phyloP scores from a whole-genome alignment of 2,797 vertebrate genomes.

The Strix occidentalis region DNA sequence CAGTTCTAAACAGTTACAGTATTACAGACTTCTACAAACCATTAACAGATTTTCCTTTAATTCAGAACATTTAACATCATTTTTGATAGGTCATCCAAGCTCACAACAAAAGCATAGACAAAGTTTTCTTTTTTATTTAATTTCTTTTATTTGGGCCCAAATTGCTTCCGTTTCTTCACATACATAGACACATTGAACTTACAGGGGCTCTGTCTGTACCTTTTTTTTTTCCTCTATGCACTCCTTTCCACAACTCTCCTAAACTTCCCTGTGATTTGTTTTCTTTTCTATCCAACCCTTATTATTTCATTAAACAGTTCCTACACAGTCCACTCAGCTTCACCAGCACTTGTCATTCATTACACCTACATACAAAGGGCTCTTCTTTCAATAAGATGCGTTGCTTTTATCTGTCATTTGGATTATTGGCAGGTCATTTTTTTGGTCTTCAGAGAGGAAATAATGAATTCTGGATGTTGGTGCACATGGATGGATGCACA shows the following conservation, averaged over 20 bases:
- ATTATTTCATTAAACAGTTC: not conserved
- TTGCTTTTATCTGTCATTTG: not conserved
- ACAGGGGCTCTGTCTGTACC: not conserved
- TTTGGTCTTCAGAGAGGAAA: not conserved
- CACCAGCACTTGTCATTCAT: not conserved
- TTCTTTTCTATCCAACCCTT: not conserved
- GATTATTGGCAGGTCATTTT: not conserved
- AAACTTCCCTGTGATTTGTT: not conserved
- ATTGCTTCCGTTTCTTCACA: not conserved
- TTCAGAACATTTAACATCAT: not conserved
- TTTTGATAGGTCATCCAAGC: not conserved
- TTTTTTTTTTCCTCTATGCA: too few species aligned
- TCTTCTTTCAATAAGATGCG: not conserved
- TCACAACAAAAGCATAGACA: not conserved
- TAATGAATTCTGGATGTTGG: not conserved
- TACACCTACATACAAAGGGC: not conserved
- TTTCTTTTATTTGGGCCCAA: not conserved
- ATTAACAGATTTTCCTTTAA: not conserved
- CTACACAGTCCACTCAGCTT: not conserved
- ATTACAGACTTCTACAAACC: not conserved
- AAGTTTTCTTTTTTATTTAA: not conserved
- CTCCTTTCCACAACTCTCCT: not conserved
- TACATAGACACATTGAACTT: not conserved
- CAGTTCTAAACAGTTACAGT: not conserved
- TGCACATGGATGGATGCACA: not conserved